Conservation (phyloP, 2,113 vertebrate species). For the Stomatorhinus ivindoensis region DNA sequence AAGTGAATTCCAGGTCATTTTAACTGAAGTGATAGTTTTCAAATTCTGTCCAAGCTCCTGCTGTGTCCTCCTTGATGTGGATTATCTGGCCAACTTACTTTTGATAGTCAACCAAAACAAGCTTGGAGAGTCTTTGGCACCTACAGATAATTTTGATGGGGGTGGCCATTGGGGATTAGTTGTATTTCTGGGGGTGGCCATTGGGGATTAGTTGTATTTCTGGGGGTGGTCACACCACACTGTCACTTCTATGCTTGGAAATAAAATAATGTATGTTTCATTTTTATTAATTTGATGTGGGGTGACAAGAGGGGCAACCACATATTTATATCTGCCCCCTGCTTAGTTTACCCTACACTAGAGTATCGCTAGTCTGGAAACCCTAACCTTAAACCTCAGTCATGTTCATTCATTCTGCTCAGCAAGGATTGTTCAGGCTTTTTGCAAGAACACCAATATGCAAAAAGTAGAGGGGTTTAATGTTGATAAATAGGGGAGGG, state of each 20-base stretch:
- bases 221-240: background rate
- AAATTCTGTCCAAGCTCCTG: background rate
- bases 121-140: background rate
- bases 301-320: background rate
- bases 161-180: background rate
- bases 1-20: background rate
- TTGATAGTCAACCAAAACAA: background rate
- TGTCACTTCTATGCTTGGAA: background rate
- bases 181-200: background rate
- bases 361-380: background rate
- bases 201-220: background rate
- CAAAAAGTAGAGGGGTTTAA: background rate
- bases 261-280: background rate
- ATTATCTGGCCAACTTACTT: background rate
- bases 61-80: background rate
- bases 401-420: background rate
- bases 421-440: background rate
- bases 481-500: background rate
- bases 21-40: background rate
- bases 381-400: background rate
- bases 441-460: background rate
- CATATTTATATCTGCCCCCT: background rate
- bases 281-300: background rate
- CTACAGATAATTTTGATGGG: background rate
- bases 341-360: background rate